Evolutionary conservation across 2,888 invertebrate genomes (phyloP).

Genomic region (Plemyria rubiginata): DNA sequence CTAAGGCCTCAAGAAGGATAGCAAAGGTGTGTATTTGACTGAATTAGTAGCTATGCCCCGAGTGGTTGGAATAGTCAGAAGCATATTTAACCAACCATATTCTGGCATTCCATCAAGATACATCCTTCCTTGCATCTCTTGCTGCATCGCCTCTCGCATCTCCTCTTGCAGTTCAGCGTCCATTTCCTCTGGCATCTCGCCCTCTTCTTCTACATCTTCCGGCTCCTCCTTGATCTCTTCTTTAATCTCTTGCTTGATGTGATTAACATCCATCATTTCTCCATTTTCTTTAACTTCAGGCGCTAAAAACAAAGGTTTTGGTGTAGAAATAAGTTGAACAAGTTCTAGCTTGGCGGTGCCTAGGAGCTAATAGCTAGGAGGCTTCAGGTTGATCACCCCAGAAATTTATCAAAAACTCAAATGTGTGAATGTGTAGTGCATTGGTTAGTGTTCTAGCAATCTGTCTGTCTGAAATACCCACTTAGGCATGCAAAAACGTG

Average conservation of each 20-base stretch:
- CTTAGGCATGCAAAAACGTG: no score
- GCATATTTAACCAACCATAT: constrained; percentile 7
- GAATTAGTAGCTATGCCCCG: no score
- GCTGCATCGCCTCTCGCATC: constrained; percentile 24
- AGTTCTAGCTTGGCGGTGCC: not conserved
- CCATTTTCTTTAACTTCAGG: constrained; percentile 11
- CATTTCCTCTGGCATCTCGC: constrained; percentile 21
- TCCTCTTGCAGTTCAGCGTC: constrained; percentile 26
- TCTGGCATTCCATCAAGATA: constrained; percentile 5
- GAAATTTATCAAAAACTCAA: no score
- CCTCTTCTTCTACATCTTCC: constrained; percentile 24
- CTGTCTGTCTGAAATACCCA: no score
- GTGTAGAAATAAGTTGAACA: no score
- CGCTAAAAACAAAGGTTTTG: constrained; percentile 4
- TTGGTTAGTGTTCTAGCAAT: no score
- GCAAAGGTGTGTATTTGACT: no score
- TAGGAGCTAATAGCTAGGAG: not conserved
- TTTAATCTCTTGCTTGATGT: constrained; percentile 43
- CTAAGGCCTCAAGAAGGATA: no score
- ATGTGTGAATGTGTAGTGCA: no score
- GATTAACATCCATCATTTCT: constrained; percentile 18
- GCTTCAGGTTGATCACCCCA: no score
- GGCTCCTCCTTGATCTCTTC: constrained; percentile 39
- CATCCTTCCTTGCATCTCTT: constrained; percentile 12
- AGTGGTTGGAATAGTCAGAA: no score